phyloP scores from a whole-genome alignment of 2,113 vertebrate genomes.

The Coptodon rendalli region DNA sequence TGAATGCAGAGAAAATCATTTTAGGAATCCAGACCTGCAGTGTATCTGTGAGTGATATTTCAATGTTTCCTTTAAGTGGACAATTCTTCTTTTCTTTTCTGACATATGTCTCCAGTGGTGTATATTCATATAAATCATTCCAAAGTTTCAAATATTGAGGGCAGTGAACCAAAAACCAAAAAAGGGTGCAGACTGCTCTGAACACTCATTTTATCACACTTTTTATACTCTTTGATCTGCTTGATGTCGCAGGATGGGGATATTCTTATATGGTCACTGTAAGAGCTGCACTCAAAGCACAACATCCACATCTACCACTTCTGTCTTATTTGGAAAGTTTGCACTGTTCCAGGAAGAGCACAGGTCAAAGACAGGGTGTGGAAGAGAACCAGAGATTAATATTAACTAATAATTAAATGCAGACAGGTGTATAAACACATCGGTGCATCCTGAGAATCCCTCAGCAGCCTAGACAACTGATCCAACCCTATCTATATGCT shows the following conservation, averaged over 20 bases:
- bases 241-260: rapidly evolving
- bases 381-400: neutral
- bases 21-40: slow-evolving; percentile 67
- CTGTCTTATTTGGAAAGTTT: neutral
- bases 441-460: neutral
- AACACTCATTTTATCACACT: neutral
- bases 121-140: neutral
- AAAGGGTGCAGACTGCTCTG: neutral
- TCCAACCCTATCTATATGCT: rapidly evolving
- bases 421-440: neutral
- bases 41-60: slow-evolving; percentile 72
- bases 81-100: neutral
- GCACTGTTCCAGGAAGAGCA: neutral
- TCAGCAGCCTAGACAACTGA: neutral
- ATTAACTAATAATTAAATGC: neutral
- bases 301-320: neutral
- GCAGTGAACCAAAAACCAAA: neutral
- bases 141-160: neutral
- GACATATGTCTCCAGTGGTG: neutral
- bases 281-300: neutral
- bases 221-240: neutral
- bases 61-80: neutral
- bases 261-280: neutral
- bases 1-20: slow-evolving; percentile 79
- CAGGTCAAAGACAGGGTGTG: neutral